Conservation (phyloP, 2,113 vertebrate genomes). For the Puma concolor region DNA sequence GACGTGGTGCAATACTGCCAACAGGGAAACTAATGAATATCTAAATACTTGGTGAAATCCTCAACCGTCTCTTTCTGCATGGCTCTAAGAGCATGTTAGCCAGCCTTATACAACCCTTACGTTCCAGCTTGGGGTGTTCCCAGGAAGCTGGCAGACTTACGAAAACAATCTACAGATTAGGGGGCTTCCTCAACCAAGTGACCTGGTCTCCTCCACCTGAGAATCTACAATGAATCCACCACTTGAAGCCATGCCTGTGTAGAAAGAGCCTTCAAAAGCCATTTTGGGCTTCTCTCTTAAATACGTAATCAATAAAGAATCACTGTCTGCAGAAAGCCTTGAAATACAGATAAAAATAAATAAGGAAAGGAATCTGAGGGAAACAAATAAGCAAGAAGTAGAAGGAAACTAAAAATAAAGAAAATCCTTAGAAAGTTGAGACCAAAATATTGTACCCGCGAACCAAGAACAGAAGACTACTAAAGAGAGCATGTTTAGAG, state of each 20-base stretch:
- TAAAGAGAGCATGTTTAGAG: not conserved
- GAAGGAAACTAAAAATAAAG: not conserved
- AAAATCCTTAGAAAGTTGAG: not conserved
- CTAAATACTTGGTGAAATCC: not conserved
- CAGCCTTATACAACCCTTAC: not conserved
- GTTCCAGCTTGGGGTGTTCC: not conserved
- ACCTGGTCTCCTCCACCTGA: not conserved
- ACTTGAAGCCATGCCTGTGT: not conserved
- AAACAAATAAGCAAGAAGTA: not conserved
- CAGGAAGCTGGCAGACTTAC: rapidly evolving
- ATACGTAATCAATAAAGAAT: not conserved
- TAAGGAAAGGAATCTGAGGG: not conserved
- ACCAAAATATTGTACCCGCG: not conserved
- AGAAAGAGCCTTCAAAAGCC: not conserved
- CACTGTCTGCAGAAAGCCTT: not conserved
- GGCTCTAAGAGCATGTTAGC: not conserved
- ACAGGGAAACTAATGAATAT: not conserved
- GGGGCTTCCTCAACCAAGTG: not conserved
- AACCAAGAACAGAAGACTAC: not conserved
- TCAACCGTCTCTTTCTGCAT: not conserved
- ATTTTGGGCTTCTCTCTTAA: not conserved
- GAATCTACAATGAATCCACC: not conserved
- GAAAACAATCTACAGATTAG: not conserved
- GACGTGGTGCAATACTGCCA: not conserved
- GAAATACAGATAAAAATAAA: not conserved